Evolutionary conservation across 2,113 vertebrate species (phyloP), one percentile per base, ranked within the genome.

Genomic region (Siniperca chuatsi): DNA sequence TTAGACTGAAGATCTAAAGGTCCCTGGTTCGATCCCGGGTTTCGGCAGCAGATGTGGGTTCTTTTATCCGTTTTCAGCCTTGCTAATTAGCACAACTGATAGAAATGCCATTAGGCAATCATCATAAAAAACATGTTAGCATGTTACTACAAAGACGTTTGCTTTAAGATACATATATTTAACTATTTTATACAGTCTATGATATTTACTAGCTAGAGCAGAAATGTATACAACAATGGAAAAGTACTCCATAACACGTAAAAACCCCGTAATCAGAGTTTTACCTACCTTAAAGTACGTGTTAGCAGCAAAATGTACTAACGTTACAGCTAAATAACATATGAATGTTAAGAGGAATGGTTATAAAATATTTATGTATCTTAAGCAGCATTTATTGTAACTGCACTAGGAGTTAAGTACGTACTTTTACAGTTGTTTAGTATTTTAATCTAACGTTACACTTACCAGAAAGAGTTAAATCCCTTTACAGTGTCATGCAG

Each of bases 1-100:
- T 95, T 94, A 95, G 94, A 95, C 94, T 95, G 94, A 95, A 95
- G 93, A 95, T 95, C 95, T 94, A 93, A 95, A 95, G 93, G 95
- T 95, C 95, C 94, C 95, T 95, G 95, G 95, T 95, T 95, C 95
- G 93, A 95, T 95, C 95, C 94, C 94, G 93, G 94, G 94, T 95
- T 94, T 95, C 94, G 93, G 94, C 93, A 93, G 78, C 4, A 0
- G 0, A 0, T 1, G 4, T 0, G 11, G 20, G 0, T 6, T 0
- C 0, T 23, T 73, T 61, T 13, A 0, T 0, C 4, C 0, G 0
- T 21, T 10, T 18, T 5, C 2, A 29, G 29, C 29, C 29, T 29
- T 29, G 29, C 29, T 40, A 37, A 37, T 50, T 16, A n/a, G 44
- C 42, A 16, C 70, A 57, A 8, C 8, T 42, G 1, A 10, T 58